Evolutionary conservation across 2,888 invertebrate genomes (phyloP).

Genomic region (Metopia argyrocephala): DNA sequence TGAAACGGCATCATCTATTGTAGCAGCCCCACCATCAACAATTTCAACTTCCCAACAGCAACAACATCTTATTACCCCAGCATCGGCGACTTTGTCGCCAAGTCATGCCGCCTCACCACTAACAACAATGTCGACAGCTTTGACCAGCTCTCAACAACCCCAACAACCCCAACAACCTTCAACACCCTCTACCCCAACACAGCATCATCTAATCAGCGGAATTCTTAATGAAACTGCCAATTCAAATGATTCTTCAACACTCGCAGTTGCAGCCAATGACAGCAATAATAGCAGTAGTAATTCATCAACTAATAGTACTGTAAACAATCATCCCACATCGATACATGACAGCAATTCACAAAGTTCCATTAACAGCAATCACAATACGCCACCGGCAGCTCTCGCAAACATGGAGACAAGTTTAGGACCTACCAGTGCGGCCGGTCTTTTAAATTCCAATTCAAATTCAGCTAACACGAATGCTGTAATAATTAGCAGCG

Average conservation of each 20-base stretch:
- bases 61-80: slow-evolving; percentile 68
- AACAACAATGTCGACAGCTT: slow-evolving; percentile 41
- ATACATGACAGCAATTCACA: slow-evolving; percentile 78
- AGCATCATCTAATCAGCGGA: slow-evolving; percentile 73
- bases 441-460: slow-evolving; percentile 72
- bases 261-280: slow-evolving; percentile 76
- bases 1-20: slow-evolving; percentile 13
- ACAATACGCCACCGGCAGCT: slow-evolving; percentile 50
- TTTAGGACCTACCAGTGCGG: slow-evolving; percentile 62
- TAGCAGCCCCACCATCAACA: slow-evolving; percentile 13
- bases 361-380: slow-evolving; percentile 76
- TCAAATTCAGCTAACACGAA: slow-evolving; percentile 72
- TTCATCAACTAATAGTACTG: slow-evolving; percentile 77
- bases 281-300: slow-evolving; percentile 78
- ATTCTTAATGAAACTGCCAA: slow-evolving; percentile 77
- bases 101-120: slow-evolving; percentile 65
- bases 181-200: slow-evolving; percentile 69
- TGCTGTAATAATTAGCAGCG: slow-evolving; percentile 63
- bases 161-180: slow-evolving; percentile 67
- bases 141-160: slow-evolving; percentile 62
- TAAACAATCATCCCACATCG: slow-evolving; percentile 78
- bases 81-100: slow-evolving; percentile 58
- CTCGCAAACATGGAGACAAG: slow-evolving; percentile 65
- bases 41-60: slow-evolving; percentile 65
- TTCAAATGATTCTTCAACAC: slow-evolving; percentile 77